These are phyloP conservation scores for Seira ritae DNA, from an alignment of 2,888 invertebrate genomes.

Conservation along the genomic window DNA sequence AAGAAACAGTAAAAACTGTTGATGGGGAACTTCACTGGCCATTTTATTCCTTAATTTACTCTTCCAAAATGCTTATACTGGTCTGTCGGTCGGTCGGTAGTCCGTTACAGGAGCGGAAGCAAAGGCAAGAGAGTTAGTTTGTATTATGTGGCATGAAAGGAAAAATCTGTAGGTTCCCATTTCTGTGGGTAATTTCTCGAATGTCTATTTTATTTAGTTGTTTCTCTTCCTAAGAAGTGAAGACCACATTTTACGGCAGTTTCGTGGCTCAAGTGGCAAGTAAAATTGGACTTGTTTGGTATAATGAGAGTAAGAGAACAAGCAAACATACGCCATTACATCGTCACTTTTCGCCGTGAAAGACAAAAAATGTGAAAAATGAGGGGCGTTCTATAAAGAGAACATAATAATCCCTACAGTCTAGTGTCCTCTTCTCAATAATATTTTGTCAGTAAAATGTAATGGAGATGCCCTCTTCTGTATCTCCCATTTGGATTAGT, in stretches of 20 bases:
- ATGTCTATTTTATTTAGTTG: no score
- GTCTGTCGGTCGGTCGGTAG: background rate
- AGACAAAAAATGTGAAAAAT: conserved; percentile 4
- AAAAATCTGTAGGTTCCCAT: background rate
- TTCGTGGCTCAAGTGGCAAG: conserved; percentile 20
- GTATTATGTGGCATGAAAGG: background rate
- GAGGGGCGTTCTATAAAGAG: background rate
- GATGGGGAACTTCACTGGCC: conserved; percentile 40
- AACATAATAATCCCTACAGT: background rate
- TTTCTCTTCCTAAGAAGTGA: background rate
- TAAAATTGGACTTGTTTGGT: no score
- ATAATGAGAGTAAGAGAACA: no score
- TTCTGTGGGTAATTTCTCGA: conserved; percentile 21
- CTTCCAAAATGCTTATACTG: conserved; percentile 1
- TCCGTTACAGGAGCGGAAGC: background rate
- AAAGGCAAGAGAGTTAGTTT: background rate
- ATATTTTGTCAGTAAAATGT: conserved; percentile 47
- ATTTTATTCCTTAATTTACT: conserved; percentile 40
- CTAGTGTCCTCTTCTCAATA: background rate
- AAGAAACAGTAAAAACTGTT: conserved; percentile 20
- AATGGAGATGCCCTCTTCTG: conserved; percentile 56
- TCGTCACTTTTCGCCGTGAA: no score
- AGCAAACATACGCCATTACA: no score
- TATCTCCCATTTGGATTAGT: conserved; percentile 54
- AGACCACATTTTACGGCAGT: conserved; percentile 21